A percentile compares a stretch with the other conserved stretches of the same genome.
phyloP scores from a whole-genome alignment of 2,113 vertebrate genomes.

The Himantopus leucocephalus region DNA sequence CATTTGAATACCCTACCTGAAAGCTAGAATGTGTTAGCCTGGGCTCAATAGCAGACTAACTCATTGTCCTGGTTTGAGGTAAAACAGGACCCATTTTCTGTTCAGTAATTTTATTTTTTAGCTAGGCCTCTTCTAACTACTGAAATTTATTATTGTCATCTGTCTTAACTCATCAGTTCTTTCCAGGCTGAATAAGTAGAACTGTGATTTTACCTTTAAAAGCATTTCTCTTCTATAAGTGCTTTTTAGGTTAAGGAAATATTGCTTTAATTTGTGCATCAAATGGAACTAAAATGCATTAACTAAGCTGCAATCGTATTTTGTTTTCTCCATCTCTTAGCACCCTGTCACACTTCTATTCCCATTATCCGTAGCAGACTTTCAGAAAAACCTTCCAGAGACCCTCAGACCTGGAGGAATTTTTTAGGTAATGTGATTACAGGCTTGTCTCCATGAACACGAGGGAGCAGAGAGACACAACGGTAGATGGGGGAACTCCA shows the following conservation, averaged over 20 bases:
- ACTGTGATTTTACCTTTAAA: neutral
- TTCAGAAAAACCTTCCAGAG: neutral
- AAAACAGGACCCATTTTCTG: no score
- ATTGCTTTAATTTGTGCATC: neutral
- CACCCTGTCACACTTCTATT: neutral
- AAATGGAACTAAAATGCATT: neutral
- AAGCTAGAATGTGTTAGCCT: neutral
- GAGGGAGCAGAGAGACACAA: neutral
- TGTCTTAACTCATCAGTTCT: neutral
- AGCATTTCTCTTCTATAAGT: neutral
- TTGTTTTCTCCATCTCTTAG: neutral
- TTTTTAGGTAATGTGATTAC: neutral
- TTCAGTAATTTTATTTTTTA: no score
- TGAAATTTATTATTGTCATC: neutral
- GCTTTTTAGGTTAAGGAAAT: neutral
- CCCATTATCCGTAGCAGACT: neutral
- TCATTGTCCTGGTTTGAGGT: neutral
- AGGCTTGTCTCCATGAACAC: neutral
- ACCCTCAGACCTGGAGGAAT: neutral
- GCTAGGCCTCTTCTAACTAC: no score
- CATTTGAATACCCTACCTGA: neutral
- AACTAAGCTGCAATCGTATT: neutral
- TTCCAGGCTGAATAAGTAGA: neutral
- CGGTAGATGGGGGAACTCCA: neutral
- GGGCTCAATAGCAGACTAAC: neutral